These are phyloP conservation scores for Clarias gariepinus DNA, from an alignment of 2,113 vertebrate genomes.

Conservation along the genomic window DNA sequence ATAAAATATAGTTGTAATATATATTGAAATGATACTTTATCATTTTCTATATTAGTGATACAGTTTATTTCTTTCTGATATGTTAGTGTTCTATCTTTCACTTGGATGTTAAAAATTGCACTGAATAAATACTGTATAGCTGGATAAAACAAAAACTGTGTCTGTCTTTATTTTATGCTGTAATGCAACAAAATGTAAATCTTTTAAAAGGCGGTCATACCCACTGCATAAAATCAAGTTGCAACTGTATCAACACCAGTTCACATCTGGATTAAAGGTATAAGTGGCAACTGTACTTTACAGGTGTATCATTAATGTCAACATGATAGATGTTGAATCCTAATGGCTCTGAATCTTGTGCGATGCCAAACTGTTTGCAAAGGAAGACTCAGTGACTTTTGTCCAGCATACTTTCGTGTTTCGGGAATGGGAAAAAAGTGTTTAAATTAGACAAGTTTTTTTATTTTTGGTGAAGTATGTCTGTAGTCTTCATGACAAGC, in stretches of 20 bases:
- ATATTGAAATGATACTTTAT: too few relatives aligned
- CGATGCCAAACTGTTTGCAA: background rate
- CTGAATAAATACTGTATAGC: too few relatives aligned
- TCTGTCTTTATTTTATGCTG: too few relatives aligned
- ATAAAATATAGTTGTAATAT: too few relatives aligned
- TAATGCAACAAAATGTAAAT: too few relatives aligned
- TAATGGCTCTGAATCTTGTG: background rate
- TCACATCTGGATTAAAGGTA: background rate
- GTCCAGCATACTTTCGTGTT: background rate
- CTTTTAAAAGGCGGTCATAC: too few relatives aligned
- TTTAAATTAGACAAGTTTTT: background rate
- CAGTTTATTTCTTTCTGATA: too few relatives aligned
- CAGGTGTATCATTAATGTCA: background rate
- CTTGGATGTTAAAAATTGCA: too few relatives aligned
- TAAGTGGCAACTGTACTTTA: background rate
- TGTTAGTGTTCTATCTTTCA: too few relatives aligned
- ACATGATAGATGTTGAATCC: too few relatives aligned
- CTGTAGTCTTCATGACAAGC: slow-evolving; percentile 3
- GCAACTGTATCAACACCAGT: background rate
- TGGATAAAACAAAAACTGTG: too few relatives aligned
- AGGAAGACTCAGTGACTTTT: background rate
- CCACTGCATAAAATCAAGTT: background rate
- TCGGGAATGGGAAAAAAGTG: background rate
- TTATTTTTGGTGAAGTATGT: background rate
- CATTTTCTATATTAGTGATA: too few relatives aligned